Evolutionary conservation across 1,140 invertebrate genomes (phyloP).

Genomic region (Panagrolaimus sp.): DNA sequence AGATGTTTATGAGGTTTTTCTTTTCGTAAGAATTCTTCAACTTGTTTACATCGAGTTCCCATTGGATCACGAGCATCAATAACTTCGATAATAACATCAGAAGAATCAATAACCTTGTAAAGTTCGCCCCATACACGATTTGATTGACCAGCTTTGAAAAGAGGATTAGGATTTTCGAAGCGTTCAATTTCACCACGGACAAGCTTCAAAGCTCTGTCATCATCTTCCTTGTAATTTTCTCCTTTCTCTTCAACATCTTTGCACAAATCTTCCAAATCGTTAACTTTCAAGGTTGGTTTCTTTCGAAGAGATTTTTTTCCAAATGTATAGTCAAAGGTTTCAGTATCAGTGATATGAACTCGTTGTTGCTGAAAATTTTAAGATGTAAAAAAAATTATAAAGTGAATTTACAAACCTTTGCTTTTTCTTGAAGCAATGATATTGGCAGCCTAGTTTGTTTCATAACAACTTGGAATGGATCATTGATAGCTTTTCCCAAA

Average conservation of each 20-base stretch:
- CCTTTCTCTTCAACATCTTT: constrained; percentile 66
- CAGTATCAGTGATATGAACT: constrained; percentile 89
- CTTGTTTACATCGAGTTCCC: constrained; percentile 85
- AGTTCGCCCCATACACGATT: constrained; percentile 98
- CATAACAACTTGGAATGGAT: constrained; percentile 97
- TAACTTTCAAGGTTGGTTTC: constrained; percentile 74
- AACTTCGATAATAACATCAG: constrained; percentile 87
- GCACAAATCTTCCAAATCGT: constrained; percentile 66
- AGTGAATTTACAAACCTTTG: constrained; percentile 65
- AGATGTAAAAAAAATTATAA: constrained; percentile 12
- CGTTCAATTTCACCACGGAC: constrained; percentile 59
- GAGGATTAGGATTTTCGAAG: constrained; percentile 60
- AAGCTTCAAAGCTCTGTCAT: constrained; percentile 75
- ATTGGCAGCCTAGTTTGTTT: constrained; percentile 88
- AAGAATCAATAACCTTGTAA: constrained; percentile 94
- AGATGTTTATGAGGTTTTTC: constrained; percentile 90
- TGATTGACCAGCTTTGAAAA: constrained; percentile 74
- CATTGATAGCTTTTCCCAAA: constrained; percentile 82
- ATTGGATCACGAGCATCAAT: constrained; percentile 62
- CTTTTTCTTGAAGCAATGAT: constrained; percentile 84
- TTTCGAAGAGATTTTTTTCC: constrained; percentile 88
- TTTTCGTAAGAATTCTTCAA: constrained; percentile 80
- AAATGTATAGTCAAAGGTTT: constrained; percentile 87
- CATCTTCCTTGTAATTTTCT: constrained; percentile 71
- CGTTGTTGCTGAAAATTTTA: constrained; percentile 69